Conservation (phyloP, 2,888 invertebrate genomes). For the Hyppa rectilinea region DNA sequence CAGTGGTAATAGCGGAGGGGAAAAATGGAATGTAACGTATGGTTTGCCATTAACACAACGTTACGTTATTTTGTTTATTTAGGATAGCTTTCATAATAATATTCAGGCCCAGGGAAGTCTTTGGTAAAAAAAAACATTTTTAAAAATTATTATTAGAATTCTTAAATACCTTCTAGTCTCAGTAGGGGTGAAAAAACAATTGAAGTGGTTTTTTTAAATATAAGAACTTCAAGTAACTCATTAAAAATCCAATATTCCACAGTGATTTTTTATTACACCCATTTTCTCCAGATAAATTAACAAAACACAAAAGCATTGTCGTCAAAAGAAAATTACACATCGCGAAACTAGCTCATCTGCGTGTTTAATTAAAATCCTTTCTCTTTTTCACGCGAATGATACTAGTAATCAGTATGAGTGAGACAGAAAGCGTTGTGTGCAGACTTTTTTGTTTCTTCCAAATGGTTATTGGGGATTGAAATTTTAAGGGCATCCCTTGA, state of each 20-base stretch:
- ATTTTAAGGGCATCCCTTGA: slow-evolving; percentile 70
- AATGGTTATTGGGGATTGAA: slow-evolving; percentile 74
- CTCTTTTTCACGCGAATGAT: slow-evolving; percentile 65
- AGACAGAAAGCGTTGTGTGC: slow-evolving; percentile 63
- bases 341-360: slow-evolving; percentile 69
- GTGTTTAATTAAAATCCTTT: slow-evolving; percentile 74
- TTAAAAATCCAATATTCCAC: slow-evolving; percentile 52
- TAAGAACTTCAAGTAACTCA: slow-evolving; percentile 39
- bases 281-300: slow-evolving; percentile 60
- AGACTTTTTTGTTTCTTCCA: slow-evolving; percentile 71
- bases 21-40: slow-evolving; percentile 56
- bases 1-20: slow-evolving; percentile 33
- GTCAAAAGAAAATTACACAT: slow-evolving; percentile 75
- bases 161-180: background rate
- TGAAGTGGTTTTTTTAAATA: slow-evolving; percentile 1
- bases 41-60: slow-evolving; percentile 29
- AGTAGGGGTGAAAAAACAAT: background rate
- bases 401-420: slow-evolving; percentile 64
- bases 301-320: slow-evolving; percentile 65
- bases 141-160: background rate
- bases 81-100: slow-evolving; percentile 28
- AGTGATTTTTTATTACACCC: slow-evolving; percentile 45
- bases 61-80: slow-evolving; percentile 58
- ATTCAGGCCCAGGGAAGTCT: background rate
- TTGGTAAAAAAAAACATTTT: background rate